Evolutionary conservation across 2,113 vertebrate genomes (phyloP).

Genomic region (Phalacrocorax carbo): DNA sequence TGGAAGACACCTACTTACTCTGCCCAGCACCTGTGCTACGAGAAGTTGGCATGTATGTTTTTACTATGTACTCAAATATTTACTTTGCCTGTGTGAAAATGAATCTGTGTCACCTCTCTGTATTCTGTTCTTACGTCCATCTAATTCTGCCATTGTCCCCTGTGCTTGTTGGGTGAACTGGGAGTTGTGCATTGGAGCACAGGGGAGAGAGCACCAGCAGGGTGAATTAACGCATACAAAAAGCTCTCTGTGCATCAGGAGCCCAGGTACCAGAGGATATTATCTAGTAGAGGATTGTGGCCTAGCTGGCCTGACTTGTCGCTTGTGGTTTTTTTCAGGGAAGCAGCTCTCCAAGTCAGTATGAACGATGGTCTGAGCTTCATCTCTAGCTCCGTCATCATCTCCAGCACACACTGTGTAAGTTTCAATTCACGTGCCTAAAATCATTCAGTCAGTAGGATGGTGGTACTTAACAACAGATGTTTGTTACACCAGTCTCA

Average conservation of each 20-base stretch:
- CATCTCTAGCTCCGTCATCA: constrained; percentile 97
- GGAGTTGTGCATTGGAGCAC: background rate
- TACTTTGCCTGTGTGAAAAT: background rate
- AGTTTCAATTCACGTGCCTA: constrained; percentile 43
- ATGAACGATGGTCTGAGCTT: constrained; percentile 98
- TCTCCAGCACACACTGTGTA: constrained; percentile 94
- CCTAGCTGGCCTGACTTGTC: background rate
- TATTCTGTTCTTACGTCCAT: fast-evolving
- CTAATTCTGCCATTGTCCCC: fast-evolving
- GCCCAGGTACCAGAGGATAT: too few relatives aligned
- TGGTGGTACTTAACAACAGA: background rate
- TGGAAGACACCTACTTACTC: constrained; percentile 93
- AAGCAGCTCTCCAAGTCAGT: constrained; percentile 94
- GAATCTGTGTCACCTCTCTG: background rate
- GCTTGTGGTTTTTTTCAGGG: constrained; percentile 59
- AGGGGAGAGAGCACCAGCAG: too few relatives aligned
- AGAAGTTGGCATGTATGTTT: constrained; percentile 94
- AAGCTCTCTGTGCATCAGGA: background rate
- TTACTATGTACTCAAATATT: background rate
- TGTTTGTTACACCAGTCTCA: fast-evolving
- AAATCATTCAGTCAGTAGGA: background rate
- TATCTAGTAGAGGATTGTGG: background rate
- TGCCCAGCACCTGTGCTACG: constrained; percentile 91
- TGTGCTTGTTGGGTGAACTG: background rate
- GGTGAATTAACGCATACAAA: background rate